Evolutionary conservation across 2,113 vertebrate species (phyloP), one percentile per base, ranked within the genome.

Genomic region (Clarias gariepinus): DNA sequence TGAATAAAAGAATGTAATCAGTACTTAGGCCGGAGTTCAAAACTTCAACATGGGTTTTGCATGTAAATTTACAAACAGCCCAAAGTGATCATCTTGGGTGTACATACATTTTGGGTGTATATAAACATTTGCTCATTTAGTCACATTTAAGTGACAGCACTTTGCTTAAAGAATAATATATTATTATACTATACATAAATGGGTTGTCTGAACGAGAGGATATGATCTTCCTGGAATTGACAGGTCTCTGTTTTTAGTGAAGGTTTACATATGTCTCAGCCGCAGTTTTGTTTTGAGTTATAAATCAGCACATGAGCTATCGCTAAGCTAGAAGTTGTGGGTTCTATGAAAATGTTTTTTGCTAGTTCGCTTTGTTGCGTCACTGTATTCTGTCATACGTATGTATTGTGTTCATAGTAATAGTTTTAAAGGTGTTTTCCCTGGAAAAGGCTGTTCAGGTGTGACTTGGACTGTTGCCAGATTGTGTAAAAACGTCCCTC

Each of bases 321-420:
- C 28, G 83, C 82, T 71, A 87, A 80, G 86, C 73, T 81, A 88
- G 74, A 84, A 84, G 76, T 74, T 88, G 83, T 85, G 82, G 66
- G 68, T 81, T 58, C 82, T 85, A 53, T 71, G 13, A 85, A 78
- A 77, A 36, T 0, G 71, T 79, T 64, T 47, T 55, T 85, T 23
- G 76, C 55, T 76, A 53, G 64, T 81, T 60, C 1, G 77, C 83
- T 88, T 88, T 57, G 68, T 85, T 74, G 83, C 85, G 87, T 85
- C 78, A 53, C 83, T 58, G 79, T 88, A 84, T 74, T 81, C 23
- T 41, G 71, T 73, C 82, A 88, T 87, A 80, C 33, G 55, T 19
- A 81, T 71, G 68, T 64, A 41, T n/a, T 81, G 78, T 85, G 83
- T 82, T 85, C 83, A 77, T 68, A 60, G 53, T 83, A 53, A 76